These are phyloP conservation scores for Chromis chromis DNA, from an alignment of 2,797 vertebrate genomes.

Conservation along the genomic window DNA sequence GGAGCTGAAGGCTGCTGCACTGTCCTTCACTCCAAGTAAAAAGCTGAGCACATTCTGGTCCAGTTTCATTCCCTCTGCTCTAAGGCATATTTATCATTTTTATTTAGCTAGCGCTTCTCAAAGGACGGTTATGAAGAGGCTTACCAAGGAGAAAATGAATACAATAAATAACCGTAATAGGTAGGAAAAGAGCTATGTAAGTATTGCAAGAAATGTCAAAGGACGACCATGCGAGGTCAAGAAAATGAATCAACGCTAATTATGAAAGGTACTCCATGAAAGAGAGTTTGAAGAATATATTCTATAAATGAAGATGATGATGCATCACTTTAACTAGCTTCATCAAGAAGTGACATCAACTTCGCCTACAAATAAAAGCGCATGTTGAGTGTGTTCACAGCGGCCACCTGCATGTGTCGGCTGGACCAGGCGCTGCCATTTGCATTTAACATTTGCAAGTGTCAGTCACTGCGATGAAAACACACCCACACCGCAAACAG, in stretches of 20 bases:
- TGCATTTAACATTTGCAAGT: too few species aligned
- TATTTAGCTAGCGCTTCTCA: conserved; percentile 45
- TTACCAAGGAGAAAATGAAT: conserved; percentile 26
- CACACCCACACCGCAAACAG: too few species aligned
- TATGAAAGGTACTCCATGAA: conserved; percentile 20
- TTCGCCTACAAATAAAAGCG: neutral
- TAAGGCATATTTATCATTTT: conserved; percentile 49
- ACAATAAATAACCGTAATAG: conserved; percentile 28
- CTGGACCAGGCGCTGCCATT: too few species aligned
- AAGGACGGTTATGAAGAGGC: conserved; percentile 16
- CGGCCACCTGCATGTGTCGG: too few species aligned
- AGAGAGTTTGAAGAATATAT: conserved; percentile 5
- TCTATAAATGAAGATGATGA: neutral
- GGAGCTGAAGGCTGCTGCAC: conserved; percentile 35
- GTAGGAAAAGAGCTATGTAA: conserved; percentile 30
- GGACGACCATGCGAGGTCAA: conserved; percentile 3
- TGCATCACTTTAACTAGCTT: neutral
- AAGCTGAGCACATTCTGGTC: conserved; percentile 43
- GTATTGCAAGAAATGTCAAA: neutral
- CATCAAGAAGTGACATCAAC: neutral
- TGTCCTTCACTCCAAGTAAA: conserved; percentile 52
- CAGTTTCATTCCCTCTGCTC: conserved; percentile 45
- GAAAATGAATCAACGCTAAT: conserved; percentile 32
- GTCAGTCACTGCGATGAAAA: too few species aligned
- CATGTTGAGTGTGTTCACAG: neutral